Evolutionary conservation across 2,113 vertebrate species (phyloP).

Genomic region (Rhynchomys soricoides): DNA sequence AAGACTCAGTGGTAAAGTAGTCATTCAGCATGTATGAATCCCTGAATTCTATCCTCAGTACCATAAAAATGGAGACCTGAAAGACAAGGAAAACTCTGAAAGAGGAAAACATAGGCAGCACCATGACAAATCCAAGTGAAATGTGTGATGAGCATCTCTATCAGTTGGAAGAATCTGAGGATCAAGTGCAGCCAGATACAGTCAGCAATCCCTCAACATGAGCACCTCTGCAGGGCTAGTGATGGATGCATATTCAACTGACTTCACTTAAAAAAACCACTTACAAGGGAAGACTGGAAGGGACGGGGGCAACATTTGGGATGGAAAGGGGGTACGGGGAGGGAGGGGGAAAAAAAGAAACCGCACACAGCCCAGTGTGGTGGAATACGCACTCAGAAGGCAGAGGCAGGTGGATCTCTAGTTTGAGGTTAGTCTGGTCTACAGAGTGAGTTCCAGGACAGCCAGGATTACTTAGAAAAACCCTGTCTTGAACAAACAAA

Average conservation of each 20-base stretch:
- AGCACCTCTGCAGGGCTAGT: background rate
- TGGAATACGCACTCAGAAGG: background rate
- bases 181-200: background rate
- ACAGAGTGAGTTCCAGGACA: background rate
- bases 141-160: background rate
- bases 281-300: no score
- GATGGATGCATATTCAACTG: accelerated
- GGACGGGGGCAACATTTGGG: no score
- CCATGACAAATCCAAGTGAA: background rate
- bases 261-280: background rate
- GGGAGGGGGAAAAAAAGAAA: no score
- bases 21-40: background rate
- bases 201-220: background rate
- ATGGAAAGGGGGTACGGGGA: no score
- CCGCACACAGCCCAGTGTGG: no score
- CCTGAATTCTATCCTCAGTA: background rate
- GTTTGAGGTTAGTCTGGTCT: background rate
- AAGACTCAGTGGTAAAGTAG: background rate
- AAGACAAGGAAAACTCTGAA: background rate
- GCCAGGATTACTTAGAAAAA: background rate
- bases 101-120: background rate
- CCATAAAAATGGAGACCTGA: background rate
- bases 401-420: background rate
- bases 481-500: background rate
- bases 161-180: background rate